Percentiles rank a stretch among this genome's conserved stretches.
Conservation (phyloP, 2,888 invertebrate genomes). For the Chloromyia formosa region DNA sequence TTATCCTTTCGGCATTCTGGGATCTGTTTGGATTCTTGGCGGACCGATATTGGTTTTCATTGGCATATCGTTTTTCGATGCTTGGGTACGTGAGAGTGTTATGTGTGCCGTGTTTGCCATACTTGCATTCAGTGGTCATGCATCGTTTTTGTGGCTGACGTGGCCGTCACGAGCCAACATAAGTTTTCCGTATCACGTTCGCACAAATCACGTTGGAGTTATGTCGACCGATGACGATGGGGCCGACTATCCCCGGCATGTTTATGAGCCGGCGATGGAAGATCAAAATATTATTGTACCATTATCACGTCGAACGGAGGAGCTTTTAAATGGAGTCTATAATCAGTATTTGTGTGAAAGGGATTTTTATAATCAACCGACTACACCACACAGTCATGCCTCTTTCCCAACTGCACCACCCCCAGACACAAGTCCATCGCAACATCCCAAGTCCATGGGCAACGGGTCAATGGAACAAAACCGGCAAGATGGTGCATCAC, state of each 20-base stretch:
- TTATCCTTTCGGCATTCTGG: constrained; percentile 82
- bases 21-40: constrained; percentile 87
- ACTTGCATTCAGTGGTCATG: constrained; percentile 74
- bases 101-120: constrained; percentile 74
- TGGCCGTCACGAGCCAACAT: constrained; percentile 86
- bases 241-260: constrained; percentile 54
- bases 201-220: constrained; percentile 82
- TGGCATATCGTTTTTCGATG: constrained; percentile 81
- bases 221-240: constrained; percentile 66
- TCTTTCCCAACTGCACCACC: constrained; percentile 52
- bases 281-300: constrained; percentile 69
- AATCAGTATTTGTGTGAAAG: constrained; percentile 64
- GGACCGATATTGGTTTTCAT: constrained; percentile 81
- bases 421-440: not conserved
- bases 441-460: not conserved
- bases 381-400: constrained; percentile 53
- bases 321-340: constrained; percentile 69
- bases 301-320: constrained; percentile 71
- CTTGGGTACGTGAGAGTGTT: constrained; percentile 81
- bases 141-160: constrained; percentile 78
- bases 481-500: not conserved
- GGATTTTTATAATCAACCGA: constrained; percentile 51
- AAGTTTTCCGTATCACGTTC: constrained; percentile 90
- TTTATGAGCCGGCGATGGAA: constrained; percentile 51
- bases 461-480: not conserved